These are phyloP conservation scores for Nemotelus pantherinus DNA, from an alignment of 2,888 invertebrate species.

Conservation along the genomic window DNA sequence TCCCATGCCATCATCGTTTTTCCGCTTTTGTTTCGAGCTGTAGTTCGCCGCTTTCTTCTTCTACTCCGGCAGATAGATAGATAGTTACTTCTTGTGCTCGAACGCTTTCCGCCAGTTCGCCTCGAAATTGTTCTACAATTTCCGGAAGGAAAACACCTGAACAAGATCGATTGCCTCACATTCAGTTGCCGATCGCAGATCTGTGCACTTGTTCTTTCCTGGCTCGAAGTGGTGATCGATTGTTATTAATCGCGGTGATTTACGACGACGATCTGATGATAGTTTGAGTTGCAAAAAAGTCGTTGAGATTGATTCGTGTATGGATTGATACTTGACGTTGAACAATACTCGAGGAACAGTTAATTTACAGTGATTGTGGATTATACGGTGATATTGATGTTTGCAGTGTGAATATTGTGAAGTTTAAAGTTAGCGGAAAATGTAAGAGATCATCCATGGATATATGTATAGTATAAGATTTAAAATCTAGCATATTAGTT, in stretches of 20 bases:
- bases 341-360: too few species aligned
- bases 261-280: not conserved
- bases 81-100: not conserved
- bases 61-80: not conserved
- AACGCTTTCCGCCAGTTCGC: not conserved
- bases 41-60: not conserved
- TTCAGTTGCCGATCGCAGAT: slow-evolving; percentile 41
- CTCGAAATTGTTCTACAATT: slow-evolving; percentile 19
- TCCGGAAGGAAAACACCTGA: slow-evolving; percentile 42
- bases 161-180: slow-evolving; percentile 41
- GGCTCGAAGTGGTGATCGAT: not conserved
- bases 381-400: too few species aligned
- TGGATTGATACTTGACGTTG: too few species aligned
- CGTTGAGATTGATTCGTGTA: too few species aligned
- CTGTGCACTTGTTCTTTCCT: slow-evolving; percentile 35
- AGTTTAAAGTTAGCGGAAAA: too few species aligned
- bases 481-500: too few species aligned
- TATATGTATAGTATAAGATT: too few species aligned
- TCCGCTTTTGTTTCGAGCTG: not conserved
- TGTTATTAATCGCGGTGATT: not conserved
- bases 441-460: too few species aligned
- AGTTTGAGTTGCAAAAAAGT: not conserved
- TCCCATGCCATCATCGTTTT: not conserved
- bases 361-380: too few species aligned
- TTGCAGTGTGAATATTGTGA: too few species aligned